A percentile compares a stretch with the other conserved stretches of the same genome.
Conservation (phyloP, 2,888 invertebrate species). For the Epiperipatus broadwayi region DNA sequence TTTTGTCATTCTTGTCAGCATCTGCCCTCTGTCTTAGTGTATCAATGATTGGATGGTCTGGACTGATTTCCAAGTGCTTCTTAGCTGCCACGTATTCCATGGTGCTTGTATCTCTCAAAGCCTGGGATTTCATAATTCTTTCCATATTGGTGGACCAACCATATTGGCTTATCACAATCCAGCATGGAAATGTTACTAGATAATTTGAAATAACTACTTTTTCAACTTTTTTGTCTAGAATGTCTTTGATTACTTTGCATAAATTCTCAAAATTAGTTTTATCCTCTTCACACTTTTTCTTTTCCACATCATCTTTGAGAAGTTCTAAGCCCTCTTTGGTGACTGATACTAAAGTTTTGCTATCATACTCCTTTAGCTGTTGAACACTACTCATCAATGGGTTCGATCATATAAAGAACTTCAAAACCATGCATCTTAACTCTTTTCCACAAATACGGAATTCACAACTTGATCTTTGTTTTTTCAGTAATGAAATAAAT, state of each 20-base stretch:
- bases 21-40: constrained; percentile 30
- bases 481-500: constrained; percentile 31
- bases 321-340: constrained; percentile 31
- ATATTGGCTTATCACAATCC: constrained; percentile 36
- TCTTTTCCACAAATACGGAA: constrained; percentile 29
- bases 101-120: constrained; percentile 34
- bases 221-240: constrained; percentile 36
- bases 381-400: constrained; percentile 32
- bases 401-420: constrained; percentile 29
- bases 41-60: constrained; percentile 34
- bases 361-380: constrained; percentile 30
- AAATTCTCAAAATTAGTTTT: constrained; percentile 33
- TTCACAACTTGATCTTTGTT: constrained; percentile 23
- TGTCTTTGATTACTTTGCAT: constrained; percentile 36
- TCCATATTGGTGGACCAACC: constrained; percentile 40
- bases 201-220: constrained; percentile 36
- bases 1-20: constrained; percentile 35
- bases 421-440: constrained; percentile 29
- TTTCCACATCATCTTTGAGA: constrained; percentile 32
- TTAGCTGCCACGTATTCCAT: constrained; percentile 40
- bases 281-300: constrained; percentile 34
- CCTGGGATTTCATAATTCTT: constrained; percentile 38
- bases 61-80: constrained; percentile 37
- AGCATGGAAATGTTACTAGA: constrained; percentile 35
- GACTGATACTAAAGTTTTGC: constrained; percentile 27